Evolutionary conservation across 2,113 vertebrate genomes (phyloP), one percentile per base, ranked within the genome.

Genomic region (Uria lomvia): DNA sequence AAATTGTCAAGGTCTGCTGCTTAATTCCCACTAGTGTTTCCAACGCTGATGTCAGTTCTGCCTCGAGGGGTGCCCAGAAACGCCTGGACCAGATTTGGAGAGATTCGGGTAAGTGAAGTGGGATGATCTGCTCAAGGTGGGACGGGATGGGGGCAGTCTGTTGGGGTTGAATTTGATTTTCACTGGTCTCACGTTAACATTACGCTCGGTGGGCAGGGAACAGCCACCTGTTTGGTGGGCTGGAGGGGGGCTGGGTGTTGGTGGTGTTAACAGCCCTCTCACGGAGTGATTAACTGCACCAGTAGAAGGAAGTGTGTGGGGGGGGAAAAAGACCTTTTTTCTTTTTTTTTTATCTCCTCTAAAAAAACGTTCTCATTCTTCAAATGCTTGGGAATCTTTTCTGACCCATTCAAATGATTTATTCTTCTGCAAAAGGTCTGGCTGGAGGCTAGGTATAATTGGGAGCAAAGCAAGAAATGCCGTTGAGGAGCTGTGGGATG

Each of bases 251-350:
- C 23, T 23, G 52, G 23, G 38, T 49, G 65, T 32, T 73, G 85
- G 12, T 30, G 34, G 29, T 42, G 30, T 52, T 86, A 60, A 18
- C 38, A 95, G 9, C 50, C 27, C 20, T 58, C 32, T 36, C 49
- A 27, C 8, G 22, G 30, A 67, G 49, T 52, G 58, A 80, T 70
- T 49, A 72, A 53, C 36, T 13, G 34, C 70, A 84, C 18, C 62
- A 56, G 53, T 1, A 68, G 67, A 43, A 85, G 43, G 38, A 19
- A 16, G 40, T 12, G 12, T 12, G 12, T 11, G 9, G 2, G n/a
- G 9, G 4, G 4, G 7, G 3, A 5, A 4, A 38, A n/a, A 17
- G 1, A 4, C 5, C 0, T 20, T 24, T 20, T 43, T 43, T 43
- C 14, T 42, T 43, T 43, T 43, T 36, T 22, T 29, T 47, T 68